Conservation (phyloP, 1,140 invertebrate genomes). For the Magallana gigas region DNA sequence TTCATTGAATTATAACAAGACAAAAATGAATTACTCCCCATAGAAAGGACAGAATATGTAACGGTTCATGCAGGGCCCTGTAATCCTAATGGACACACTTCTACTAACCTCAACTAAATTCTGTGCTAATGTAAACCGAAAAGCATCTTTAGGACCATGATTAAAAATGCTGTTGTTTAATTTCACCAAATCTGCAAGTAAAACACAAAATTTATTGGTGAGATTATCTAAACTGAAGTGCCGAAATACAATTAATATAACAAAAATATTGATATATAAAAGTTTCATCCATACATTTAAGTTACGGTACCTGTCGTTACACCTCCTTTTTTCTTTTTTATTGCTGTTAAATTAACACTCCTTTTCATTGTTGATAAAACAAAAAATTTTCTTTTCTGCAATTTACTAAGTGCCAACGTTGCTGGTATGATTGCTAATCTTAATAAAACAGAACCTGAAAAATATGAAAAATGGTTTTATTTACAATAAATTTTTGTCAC, state of each 20-base stretch:
- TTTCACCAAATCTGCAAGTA: not conserved
- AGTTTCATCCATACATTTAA: not conserved
- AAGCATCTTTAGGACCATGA: not conserved
- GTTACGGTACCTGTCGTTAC: not conserved
- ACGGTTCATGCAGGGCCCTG: not conserved
- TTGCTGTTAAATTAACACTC: not conserved
- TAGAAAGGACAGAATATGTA: not conserved
- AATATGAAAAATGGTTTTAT: not conserved
- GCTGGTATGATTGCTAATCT: not conserved
- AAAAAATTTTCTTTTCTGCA: not conserved
- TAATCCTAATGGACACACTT: not conserved
- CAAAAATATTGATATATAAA: not conserved
- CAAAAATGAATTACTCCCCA: not conserved
- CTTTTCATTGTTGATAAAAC: not conserved
- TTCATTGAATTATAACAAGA: too few relatives aligned
- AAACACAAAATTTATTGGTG: not conserved
- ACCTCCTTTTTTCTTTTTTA: not conserved
- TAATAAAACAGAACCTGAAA: slow-evolving; percentile 8
- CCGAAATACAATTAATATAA: not conserved
- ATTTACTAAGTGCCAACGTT: not conserved
- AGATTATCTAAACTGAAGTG: too few relatives aligned
- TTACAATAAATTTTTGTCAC: not conserved
- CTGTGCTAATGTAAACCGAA: not conserved
- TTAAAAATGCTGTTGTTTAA: not conserved
- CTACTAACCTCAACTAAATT: not conserved